Evolutionary conservation across 2,797 vertebrate species (phyloP).

Genomic region (Synaphobranchus kaupii): DNA sequence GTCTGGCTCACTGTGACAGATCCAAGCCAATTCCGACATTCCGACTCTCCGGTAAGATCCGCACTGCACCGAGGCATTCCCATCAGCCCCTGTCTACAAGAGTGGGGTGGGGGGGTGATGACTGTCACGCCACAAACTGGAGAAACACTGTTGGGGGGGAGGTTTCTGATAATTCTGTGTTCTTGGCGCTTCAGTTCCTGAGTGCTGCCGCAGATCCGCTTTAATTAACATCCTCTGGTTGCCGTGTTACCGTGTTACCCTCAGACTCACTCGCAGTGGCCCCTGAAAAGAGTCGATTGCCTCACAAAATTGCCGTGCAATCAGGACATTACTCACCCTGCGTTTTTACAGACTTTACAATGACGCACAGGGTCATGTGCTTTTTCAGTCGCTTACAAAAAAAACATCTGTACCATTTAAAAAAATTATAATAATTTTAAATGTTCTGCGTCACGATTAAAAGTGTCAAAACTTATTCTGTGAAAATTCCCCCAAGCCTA

Average conservation of each 20-base stretch:
- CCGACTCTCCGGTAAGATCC: neutral
- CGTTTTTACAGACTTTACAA: neutral
- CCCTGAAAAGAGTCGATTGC: too few species aligned
- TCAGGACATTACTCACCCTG: too few species aligned
- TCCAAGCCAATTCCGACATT: too few species aligned
- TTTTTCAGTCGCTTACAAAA: too few species aligned
- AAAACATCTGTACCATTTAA: too few species aligned
- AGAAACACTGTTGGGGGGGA: neutral
- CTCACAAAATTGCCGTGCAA: too few species aligned
- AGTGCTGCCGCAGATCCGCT: neutral
- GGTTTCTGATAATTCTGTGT: neutral
- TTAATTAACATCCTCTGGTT: constrained; percentile 2
- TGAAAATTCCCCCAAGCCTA: too few species aligned
- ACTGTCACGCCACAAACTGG: neutral
- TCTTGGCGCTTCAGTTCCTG: neutral
- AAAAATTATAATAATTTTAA: too few species aligned
- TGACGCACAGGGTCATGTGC: too few species aligned
- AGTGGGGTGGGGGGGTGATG: neutral
- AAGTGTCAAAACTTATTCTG: too few species aligned
- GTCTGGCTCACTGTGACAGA: neutral
- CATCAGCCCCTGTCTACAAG: neutral
- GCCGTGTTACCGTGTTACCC: neutral
- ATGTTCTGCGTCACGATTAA: too few species aligned
- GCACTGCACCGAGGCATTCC: neutral
- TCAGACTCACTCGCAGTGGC: neutral